Conservation (phyloP, 2,888 invertebrate species). For the Lasiommata megera region DNA sequence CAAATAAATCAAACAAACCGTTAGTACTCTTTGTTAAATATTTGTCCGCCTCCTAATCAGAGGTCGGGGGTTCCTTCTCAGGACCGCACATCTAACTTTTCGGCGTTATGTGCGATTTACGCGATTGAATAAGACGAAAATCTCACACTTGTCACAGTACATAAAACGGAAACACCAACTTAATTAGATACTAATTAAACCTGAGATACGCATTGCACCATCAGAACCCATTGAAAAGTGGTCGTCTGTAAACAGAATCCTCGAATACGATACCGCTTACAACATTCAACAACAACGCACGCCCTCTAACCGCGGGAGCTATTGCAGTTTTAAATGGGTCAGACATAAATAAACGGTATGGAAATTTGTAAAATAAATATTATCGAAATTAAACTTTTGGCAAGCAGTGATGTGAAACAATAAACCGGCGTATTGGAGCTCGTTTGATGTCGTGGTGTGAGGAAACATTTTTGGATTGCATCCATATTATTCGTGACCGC, state of each 20-base stretch:
- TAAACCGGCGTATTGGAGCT: slow-evolving; percentile 43
- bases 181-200: too few relatives aligned
- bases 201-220: background rate
- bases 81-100: too few relatives aligned
- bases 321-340: slow-evolving; percentile 16
- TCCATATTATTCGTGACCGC: slow-evolving; percentile 68
- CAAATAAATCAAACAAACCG: background rate
- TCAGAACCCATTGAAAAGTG: background rate
- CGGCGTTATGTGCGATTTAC: too few relatives aligned
- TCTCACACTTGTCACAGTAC: too few relatives aligned
- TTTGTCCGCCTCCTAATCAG: too few relatives aligned
- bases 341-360: slow-evolving; percentile 12
- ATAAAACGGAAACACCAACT: too few relatives aligned
- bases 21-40: background rate
- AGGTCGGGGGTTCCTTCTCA: too few relatives aligned
- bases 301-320: slow-evolving; percentile 3
- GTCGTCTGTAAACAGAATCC: background rate
- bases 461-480: slow-evolving; percentile 66
- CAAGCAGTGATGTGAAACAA: slow-evolving; percentile 42
- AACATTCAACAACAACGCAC: background rate
- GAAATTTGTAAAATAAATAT: slow-evolving; percentile 29
- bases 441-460: slow-evolving; percentile 42
- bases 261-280: background rate
- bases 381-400: slow-evolving; percentile 41
- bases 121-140: too few relatives aligned